These are phyloP conservation scores for Telmatherina bonti DNA, from an alignment of 2,797 vertebrate species.

Conservation along the genomic window DNA sequence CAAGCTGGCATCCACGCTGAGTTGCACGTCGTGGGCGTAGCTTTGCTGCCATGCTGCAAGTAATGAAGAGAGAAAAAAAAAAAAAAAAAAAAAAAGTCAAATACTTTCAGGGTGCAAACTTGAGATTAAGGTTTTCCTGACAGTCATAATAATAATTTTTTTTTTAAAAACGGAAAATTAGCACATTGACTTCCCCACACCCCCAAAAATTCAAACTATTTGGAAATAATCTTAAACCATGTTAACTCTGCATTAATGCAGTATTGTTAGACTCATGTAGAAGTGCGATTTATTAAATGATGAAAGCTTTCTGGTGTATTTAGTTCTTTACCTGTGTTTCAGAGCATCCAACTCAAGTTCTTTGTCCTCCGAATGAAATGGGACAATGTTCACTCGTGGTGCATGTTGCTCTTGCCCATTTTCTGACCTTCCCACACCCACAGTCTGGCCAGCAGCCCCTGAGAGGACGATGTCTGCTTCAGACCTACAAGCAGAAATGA, in stretches of 20 bases:
- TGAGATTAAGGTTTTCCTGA: not conserved
- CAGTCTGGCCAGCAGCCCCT: slow-evolving; percentile 31
- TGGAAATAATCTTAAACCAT: too few relatives aligned
- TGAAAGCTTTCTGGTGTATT: not conserved
- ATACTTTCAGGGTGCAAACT: not conserved
- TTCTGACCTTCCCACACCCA: slow-evolving; percentile 42
- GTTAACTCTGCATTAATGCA: not conserved
- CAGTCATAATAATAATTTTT: not conserved
- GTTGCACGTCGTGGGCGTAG: slow-evolving; percentile 63
- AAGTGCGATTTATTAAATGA: not conserved
- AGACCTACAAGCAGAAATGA: slow-evolving; percentile 55
- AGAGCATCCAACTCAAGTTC: slow-evolving; percentile 33
- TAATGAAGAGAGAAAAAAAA: slow-evolving; percentile 3
- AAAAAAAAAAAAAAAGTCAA: not conserved
- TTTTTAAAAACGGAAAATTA: too few relatives aligned
- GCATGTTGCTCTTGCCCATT: slow-evolving; percentile 30
- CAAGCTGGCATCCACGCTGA: slow-evolving; percentile 82
- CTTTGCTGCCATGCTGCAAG: slow-evolving; percentile 41
- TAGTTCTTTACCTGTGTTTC: slow-evolving; percentile 66
- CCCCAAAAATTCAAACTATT: too few relatives aligned
- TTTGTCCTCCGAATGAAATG: slow-evolving; percentile 58
- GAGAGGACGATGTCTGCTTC: slow-evolving; percentile 40
- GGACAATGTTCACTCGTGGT: slow-evolving; percentile 57
- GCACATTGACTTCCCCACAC: too few relatives aligned
- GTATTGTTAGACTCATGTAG: not conserved